Evolutionary conservation across 2,888 invertebrate genomes (phyloP).

Genomic region (Macropis europaea): DNA sequence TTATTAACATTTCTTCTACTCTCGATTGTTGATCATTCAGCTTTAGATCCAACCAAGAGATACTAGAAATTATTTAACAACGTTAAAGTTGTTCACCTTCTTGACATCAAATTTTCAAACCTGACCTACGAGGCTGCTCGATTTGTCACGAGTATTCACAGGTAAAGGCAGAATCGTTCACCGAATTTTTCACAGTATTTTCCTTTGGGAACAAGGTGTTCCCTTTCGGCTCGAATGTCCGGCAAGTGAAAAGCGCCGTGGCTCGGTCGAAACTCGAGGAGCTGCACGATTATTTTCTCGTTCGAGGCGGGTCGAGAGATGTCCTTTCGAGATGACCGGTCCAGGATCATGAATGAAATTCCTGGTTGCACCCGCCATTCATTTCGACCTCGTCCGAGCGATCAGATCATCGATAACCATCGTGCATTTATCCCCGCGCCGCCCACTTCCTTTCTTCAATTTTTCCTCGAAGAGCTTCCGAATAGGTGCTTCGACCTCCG

Average conservation of each 20-base stretch:
- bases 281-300: constrained; percentile 63
- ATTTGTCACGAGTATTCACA: too few relatives aligned
- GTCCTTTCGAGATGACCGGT: constrained; percentile 65
- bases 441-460: constrained; percentile 57
- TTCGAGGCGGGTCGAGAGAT: constrained; percentile 61
- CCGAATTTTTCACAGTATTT: too few relatives aligned
- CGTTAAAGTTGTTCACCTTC: too few relatives aligned
- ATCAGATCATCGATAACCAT: constrained; percentile 71
- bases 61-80: too few relatives aligned
- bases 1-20: too few relatives aligned
- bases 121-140: too few relatives aligned
- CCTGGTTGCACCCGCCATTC: constrained; percentile 59
- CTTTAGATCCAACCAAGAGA: too few relatives aligned
- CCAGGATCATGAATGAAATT: constrained; percentile 71
- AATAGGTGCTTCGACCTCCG: too few relatives aligned
- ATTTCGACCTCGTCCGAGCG: constrained; percentile 48
- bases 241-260: constrained; percentile 6
- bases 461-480: constrained; percentile 41
- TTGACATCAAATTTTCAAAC: too few relatives aligned
- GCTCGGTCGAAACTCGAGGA: constrained; percentile 38
- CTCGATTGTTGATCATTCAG: too few relatives aligned
- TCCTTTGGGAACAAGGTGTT: too few relatives aligned
- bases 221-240: constrained; percentile 1
- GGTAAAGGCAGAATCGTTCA: too few relatives aligned
- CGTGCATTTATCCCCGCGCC: constrained; percentile 67